Evolutionary conservation across 2,113 vertebrate genomes (phyloP), one percentile per base, ranked within the genome.

Genomic region (Scortum barcoo): DNA sequence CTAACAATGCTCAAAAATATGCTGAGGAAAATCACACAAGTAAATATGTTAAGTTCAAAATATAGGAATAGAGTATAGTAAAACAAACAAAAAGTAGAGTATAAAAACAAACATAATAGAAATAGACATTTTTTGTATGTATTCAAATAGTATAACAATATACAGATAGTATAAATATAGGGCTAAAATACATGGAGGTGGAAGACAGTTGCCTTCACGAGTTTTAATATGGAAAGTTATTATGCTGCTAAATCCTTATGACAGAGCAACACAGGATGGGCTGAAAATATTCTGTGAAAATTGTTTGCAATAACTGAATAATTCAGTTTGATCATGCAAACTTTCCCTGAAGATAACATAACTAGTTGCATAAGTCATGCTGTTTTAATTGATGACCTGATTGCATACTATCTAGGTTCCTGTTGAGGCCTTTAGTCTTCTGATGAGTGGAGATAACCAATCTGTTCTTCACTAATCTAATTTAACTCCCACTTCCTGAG

Each of bases 401-500:
- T 81, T 20, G 19, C 6, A 11, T n/a, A 11, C 13, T 61, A 33
- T 19, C 17, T 22, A 16, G 44, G 14, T 14, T 40, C 9, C 42
- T 20, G 13, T 2, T 42, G 53, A 63, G 69, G 62, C 20, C 63
- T 71, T 63, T 71, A 2, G 26, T 63, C 42, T 7, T 66, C 33
- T 85, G 60, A 83, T 70, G 19, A 69, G 0, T 14, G 9, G 28
- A 44, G 36, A 72, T 38, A 17, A 2, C 13, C 33, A 2, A 46
- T 85, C 62, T 72, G 53, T 79, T 72, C n/a, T 22, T 66, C 0
- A 12, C 20, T 73, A 36, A 79, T 77, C 51, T 70, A 40, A 79
- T 85, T 28, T 28, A 54, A 1, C 17, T 5, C 22, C 13, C 20
- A 65, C 22, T 26, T 8, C 61, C 56, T 22, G 4, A 11, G 44